These are phyloP conservation scores for Hemiscyllium ocellatum DNA, from an alignment of 2,113 vertebrate genomes.

Conservation along the genomic window DNA sequence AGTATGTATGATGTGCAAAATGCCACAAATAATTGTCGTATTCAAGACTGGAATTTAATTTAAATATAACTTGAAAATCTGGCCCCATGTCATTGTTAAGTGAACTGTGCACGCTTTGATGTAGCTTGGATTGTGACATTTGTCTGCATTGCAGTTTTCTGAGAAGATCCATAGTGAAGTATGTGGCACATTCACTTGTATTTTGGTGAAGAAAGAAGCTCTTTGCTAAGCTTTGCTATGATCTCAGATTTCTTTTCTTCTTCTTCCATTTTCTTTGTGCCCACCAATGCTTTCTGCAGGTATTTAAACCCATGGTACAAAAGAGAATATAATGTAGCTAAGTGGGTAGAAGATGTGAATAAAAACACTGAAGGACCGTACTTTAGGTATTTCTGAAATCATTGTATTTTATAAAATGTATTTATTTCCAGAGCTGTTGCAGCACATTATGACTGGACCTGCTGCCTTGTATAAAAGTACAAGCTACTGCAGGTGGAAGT, in stretches of 20 bases:
- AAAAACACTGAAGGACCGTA: slow-evolving; percentile 98
- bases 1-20: not conserved
- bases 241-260: slow-evolving; percentile 79
- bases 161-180: slow-evolving; percentile 55
- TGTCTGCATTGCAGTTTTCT: slow-evolving; percentile 55
- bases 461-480: slow-evolving; percentile 58
- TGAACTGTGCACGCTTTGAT: slow-evolving; percentile 38
- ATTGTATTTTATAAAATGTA: slow-evolving; percentile 50
- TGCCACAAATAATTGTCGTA: not conserved
- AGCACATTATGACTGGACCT: slow-evolving; percentile 55
- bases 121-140: slow-evolving; percentile 50
- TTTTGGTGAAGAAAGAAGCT: slow-evolving; percentile 68
- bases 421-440: slow-evolving; percentile 52
- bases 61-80: not conserved
- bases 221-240: slow-evolving; percentile 81
- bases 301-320: slow-evolving; percentile 99
- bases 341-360: slow-evolving; percentile 99
- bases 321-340: slow-evolving; percentile 99
- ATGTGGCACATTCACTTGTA: slow-evolving; percentile 64
- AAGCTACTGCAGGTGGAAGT: slow-evolving; percentile 58
- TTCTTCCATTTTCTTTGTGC: slow-evolving; percentile 80
- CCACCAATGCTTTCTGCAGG: slow-evolving; percentile 89
- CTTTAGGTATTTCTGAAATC: slow-evolving; percentile 92
- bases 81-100: not conserved
- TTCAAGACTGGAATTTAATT: not conserved